Conservation (phyloP, 2,113 vertebrate species). For the Pycnonotus jocosus region DNA sequence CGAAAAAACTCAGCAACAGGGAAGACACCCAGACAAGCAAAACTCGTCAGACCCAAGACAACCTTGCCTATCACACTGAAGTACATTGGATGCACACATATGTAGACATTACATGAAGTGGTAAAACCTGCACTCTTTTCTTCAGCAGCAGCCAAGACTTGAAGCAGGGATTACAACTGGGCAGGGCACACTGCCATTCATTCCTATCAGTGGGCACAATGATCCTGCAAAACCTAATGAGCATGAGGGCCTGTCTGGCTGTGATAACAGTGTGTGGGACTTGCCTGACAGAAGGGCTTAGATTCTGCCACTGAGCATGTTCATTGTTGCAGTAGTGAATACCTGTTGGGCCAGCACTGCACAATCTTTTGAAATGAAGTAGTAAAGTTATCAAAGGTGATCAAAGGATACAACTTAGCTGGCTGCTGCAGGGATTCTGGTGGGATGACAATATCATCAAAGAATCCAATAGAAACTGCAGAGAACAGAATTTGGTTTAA, state of each 20-base stretch:
- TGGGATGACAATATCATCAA: conserved; percentile 92
- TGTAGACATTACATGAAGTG: neutral
- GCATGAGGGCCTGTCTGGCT: neutral
- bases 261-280: conserved; percentile 23
- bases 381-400: conserved; percentile 41
- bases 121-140: neutral
- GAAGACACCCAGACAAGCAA: neutral
- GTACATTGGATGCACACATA: neutral
- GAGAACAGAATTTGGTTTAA: neutral
- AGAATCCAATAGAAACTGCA: conserved; percentile 90
- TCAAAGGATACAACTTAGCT: conserved; percentile 92
- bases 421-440: conserved; percentile 93
- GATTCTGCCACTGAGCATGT: conserved; percentile 15
- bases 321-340: conserved; percentile 12
- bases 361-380: conserved; percentile 47
- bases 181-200: neutral
- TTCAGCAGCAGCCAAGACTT: neutral
- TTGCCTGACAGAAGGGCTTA: neutral
- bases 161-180: neutral
- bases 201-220: neutral
- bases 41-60: neutral
- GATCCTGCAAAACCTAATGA: conserved; percentile 11
- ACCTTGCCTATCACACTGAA: neutral
- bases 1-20: neutral
- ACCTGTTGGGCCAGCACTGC: conserved; percentile 40